Percentiles rank a stretch among this genome's conserved stretches.
Conservation (phyloP, 2,797 vertebrate genomes). For the Myioborus miniatus region DNA sequence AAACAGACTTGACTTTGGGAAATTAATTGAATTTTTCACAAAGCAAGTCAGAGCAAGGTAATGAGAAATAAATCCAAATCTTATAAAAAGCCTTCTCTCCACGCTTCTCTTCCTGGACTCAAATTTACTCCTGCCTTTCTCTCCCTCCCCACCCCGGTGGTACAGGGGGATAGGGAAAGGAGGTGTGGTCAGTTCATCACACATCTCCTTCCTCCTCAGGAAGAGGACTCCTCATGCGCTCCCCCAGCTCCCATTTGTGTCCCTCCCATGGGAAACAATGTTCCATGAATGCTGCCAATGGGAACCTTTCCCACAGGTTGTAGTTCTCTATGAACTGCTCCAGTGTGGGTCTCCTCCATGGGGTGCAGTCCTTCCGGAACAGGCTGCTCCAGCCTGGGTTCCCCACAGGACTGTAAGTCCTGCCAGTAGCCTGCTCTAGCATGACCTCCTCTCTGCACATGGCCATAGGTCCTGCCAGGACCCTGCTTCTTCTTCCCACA, state of each 20-base stretch:
- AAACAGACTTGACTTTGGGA: not conserved
- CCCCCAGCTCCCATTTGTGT: not conserved
- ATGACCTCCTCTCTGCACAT: not conserved
- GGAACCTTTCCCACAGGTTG: not conserved
- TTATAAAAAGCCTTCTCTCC: not conserved
- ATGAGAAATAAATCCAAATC: not conserved
- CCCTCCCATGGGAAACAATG: not conserved
- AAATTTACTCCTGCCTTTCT: not conserved
- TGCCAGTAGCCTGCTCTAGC: not conserved
- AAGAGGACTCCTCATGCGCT: not conserved
- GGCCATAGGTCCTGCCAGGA: not conserved
- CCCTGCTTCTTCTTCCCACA: accelerated
- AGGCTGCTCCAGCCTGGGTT: accelerated
- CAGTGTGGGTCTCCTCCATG: not conserved
- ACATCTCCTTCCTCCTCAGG: not conserved
- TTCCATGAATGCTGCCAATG: not conserved
- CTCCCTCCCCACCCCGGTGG: not conserved
- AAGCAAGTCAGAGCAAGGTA: not conserved
- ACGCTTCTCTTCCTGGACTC: not conserved
- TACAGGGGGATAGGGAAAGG: not conserved
- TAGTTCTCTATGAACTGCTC: not conserved
- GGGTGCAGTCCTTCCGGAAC: not conserved
- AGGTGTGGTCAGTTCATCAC: accelerated
- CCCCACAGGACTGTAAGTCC: too few species aligned
- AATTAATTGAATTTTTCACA: not conserved